Evolutionary conservation across 2,888 invertebrate species (phyloP).

Genomic region (Keiferia lycopersicella): DNA sequence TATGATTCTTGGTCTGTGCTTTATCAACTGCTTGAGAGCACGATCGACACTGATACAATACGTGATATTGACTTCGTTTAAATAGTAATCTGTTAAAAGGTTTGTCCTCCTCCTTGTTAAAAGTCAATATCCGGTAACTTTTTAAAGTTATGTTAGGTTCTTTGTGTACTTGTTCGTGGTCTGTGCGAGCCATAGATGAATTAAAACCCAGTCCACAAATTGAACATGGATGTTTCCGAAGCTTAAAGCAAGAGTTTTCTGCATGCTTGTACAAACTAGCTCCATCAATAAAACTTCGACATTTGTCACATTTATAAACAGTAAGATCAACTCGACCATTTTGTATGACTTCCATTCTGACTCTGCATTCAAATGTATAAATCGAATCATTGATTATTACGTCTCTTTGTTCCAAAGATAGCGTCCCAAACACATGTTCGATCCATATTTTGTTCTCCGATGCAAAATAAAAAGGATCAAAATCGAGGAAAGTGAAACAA

Average conservation of each 20-base stretch:
- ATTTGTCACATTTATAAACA: conserved; percentile 60
- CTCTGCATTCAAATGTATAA: conserved; percentile 57
- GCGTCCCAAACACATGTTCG: conserved; percentile 52
- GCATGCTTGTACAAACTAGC: conserved; percentile 48
- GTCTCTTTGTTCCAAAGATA: conserved; percentile 39
- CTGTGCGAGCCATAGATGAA: conserved; percentile 40
- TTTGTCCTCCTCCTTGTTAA: conserved; percentile 52
- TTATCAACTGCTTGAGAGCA: conserved; percentile 55
- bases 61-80: conserved; percentile 40
- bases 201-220: conserved; percentile 53
- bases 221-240: conserved; percentile 50
- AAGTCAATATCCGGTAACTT: conserved; percentile 53
- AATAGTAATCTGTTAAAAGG: conserved; percentile 44
- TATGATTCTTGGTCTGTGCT: conserved; percentile 40
- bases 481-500: conserved; percentile 41
- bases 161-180: conserved; percentile 55
- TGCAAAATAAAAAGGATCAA: conserved; percentile 58
- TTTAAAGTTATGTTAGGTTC: conserved; percentile 37
- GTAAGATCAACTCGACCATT: conserved; percentile 47
- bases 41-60: conserved; percentile 61
- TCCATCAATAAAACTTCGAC: conserved; percentile 51
- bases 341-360: conserved; percentile 58
- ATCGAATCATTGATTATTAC: conserved; percentile 52
- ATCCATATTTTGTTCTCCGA: conserved; percentile 53
- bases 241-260: conserved; percentile 43